Evolutionary conservation across 2,797 vertebrate genomes (phyloP).

Genomic region (Oryzias sinensis): DNA sequence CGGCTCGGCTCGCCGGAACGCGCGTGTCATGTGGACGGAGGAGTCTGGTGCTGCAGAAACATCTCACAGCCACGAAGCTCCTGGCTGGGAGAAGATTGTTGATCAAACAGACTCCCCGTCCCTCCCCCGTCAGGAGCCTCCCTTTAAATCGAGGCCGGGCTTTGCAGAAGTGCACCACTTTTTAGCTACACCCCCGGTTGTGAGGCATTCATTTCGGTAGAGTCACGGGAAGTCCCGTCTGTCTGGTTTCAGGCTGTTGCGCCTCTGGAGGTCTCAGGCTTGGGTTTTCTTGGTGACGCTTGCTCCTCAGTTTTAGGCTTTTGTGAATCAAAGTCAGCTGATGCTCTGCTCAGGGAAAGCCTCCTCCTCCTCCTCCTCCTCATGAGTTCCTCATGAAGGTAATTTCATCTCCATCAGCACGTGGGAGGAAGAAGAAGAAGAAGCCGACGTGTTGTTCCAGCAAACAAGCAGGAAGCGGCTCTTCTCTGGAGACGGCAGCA

Average conservation of each 20-base stretch:
- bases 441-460: background rate
- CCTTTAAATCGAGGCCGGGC: background rate
- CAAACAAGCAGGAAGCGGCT: background rate
- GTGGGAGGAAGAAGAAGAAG: slow-evolving; percentile 1
- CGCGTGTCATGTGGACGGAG: slow-evolving; percentile 5
- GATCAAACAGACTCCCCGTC: too few relatives aligned
- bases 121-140: background rate
- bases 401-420: background rate
- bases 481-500: background rate
- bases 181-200: background rate
- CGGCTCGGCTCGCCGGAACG: background rate
- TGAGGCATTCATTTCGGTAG: background rate
- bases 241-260: too few relatives aligned
- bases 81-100: too few relatives aligned
- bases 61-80: background rate
- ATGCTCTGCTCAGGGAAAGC: too few relatives aligned
- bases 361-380: background rate
- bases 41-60: background rate
- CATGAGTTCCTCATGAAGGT: background rate
- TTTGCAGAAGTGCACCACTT: slow-evolving; percentile 11
- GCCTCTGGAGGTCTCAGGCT: too few relatives aligned
- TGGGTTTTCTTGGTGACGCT: background rate
- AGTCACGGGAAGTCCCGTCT: too few relatives aligned
- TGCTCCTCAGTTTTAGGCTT: background rate
- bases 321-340: slow-evolving; percentile 2